These are phyloP conservation scores for Xerus rutilus DNA, from an alignment of 2,797 vertebrate genomes.

Conservation along the genomic window DNA sequence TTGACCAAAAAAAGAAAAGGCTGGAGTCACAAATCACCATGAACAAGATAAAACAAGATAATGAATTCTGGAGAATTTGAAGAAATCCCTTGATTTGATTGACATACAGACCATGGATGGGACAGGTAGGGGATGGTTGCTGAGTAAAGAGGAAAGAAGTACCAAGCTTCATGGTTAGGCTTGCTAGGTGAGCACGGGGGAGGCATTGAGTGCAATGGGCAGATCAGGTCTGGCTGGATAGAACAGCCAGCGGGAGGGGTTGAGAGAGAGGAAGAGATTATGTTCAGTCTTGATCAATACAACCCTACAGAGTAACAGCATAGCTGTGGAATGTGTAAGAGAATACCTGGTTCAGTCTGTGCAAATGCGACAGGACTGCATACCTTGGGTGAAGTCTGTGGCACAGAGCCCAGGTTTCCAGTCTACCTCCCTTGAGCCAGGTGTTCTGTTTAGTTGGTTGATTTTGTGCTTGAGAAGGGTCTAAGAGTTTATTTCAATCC, in stretches of 20 bases:
- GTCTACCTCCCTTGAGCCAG: not conserved
- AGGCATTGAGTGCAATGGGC: not conserved
- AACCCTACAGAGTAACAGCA: not conserved
- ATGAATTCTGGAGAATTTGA: not conserved
- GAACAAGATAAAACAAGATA: not conserved
- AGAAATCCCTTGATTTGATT: not conserved
- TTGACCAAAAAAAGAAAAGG: not conserved
- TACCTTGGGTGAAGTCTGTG: not conserved
- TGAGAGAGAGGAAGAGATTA: slow-evolving; percentile 40
- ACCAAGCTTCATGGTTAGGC: not conserved
- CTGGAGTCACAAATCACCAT: not conserved
- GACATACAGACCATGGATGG: not conserved
- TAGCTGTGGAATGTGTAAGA: slow-evolving; percentile 34
- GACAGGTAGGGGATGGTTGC: fast-evolving
- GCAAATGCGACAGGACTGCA: not conserved
- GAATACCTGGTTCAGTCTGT: not conserved
- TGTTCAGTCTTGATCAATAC: slow-evolving; percentile 20
- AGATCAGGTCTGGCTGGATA: slow-evolving; percentile 70
- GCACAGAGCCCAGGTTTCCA: not conserved
- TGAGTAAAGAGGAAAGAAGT: not conserved
- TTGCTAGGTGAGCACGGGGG: not conserved
- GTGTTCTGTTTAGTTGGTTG: not conserved
- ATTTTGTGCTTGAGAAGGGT: not conserved
- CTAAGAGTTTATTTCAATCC: not conserved
- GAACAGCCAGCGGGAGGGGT: not conserved